A percentile compares a stretch with the other conserved stretches of the same genome.
phyloP scores from a whole-genome alignment of 2,113 vertebrate species.

The Emberiza fucata region DNA sequence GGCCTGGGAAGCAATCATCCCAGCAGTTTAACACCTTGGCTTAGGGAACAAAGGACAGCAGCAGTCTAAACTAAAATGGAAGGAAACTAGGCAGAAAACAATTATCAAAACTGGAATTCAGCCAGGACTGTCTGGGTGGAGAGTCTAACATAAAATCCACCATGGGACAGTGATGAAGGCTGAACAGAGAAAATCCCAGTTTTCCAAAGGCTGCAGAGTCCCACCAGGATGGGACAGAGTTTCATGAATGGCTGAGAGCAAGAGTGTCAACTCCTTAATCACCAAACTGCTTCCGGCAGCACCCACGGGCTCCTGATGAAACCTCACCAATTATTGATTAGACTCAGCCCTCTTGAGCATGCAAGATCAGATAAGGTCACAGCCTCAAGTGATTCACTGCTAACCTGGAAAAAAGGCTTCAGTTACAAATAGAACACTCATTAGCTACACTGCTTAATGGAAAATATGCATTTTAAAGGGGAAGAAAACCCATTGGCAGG shows the following conservation, averaged over 20 bases:
- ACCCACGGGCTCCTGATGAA: conserved; percentile 24
- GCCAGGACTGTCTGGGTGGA: not conserved
- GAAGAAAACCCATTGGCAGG: not conserved
- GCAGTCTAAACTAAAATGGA: not conserved
- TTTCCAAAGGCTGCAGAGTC: not conserved
- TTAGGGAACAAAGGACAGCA: not conserved
- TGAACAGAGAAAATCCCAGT: not conserved
- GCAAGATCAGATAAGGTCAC: conserved; percentile 61
- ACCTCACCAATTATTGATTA: conserved; percentile 46
- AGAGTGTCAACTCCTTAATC: conserved; percentile 14
- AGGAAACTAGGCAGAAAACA: conserved; percentile 23
- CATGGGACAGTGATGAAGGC: not conserved
- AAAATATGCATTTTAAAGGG: conserved; percentile 36
- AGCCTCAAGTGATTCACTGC: conserved; percentile 51
- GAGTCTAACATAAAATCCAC: not conserved
- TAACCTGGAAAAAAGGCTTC: not conserved
- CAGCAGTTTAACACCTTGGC: not conserved
- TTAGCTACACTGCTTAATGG: conserved; percentile 1
- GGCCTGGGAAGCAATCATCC: not conserved
- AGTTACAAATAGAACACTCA: not conserved
- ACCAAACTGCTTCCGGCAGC: conserved; percentile 54
- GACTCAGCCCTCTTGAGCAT: not conserved
- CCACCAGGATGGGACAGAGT: not conserved
- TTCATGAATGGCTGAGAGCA: conserved; percentile 18
- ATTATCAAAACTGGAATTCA: not conserved